These are phyloP conservation scores for Mormyrops boulengeri DNA, from an alignment of 2,797 vertebrate species.

Conservation along the genomic window DNA sequence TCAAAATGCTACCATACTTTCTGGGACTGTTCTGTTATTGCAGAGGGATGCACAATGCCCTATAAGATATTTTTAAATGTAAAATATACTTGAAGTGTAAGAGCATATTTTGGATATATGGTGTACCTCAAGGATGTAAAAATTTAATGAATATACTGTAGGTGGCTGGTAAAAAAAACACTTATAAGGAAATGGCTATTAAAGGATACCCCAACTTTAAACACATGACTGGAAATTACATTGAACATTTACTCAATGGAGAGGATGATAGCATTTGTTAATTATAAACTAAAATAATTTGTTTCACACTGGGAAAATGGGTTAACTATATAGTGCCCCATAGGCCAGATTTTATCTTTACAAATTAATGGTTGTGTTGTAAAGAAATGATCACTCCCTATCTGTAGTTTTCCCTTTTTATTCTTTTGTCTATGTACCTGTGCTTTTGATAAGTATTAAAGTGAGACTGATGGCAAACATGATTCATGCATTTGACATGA, in stretches of 20 bases:
- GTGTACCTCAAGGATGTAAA: background rate
- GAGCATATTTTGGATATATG: background rate
- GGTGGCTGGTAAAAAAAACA: background rate
- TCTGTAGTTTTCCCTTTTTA: background rate
- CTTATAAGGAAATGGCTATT: background rate
- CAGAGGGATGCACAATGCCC: background rate
- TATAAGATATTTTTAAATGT: background rate
- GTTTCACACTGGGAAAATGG: background rate
- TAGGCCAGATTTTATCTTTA: background rate
- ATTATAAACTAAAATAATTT: background rate
- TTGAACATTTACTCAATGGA: background rate
- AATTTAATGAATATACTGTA: background rate
- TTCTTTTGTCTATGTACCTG: background rate
- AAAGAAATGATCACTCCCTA: background rate
- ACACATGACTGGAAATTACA: background rate
- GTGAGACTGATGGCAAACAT: background rate
- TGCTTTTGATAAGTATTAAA: background rate
- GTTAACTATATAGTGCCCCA: background rate
- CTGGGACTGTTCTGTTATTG: background rate
- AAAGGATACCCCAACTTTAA: background rate
- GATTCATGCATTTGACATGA: background rate
- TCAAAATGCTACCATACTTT: background rate
- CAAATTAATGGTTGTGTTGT: background rate
- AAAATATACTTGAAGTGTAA: background rate
- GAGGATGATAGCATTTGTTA: background rate